These are phyloP conservation scores for Emys orbicularis DNA, from an alignment of 2,797 vertebrate species.

Conservation along the genomic window DNA sequence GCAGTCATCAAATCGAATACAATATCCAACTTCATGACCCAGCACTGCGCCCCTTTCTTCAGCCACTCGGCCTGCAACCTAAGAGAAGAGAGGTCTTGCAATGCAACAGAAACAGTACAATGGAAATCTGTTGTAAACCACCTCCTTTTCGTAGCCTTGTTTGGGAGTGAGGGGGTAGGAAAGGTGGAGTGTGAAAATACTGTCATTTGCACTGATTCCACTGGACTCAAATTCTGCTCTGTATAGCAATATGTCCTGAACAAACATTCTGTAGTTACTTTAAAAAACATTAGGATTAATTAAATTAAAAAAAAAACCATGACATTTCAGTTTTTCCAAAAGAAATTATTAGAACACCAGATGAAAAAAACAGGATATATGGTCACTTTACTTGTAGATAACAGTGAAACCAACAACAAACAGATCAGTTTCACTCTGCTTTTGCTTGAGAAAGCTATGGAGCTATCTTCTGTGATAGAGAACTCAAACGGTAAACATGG, in stretches of 20 bases:
- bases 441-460: not conserved
- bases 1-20: conserved; percentile 97
- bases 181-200: not conserved
- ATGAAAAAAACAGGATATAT: not conserved
- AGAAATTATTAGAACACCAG: not conserved
- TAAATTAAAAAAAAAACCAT: not conserved
- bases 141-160: not conserved
- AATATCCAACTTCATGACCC: conserved; percentile 98
- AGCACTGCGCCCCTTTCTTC: conserved; percentile 94
- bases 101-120: not conserved
- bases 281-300: not conserved
- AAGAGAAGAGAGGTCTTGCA: conserved; percentile 30
- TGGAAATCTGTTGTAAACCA: too few species aligned
- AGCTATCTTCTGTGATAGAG: not conserved
- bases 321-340: not conserved
- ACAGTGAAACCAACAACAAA: not conserved
- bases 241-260: rapidly evolving
- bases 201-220: not conserved
- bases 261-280: not conserved
- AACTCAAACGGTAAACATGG: not conserved
- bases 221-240: not conserved
- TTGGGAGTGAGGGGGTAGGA: rapidly evolving
- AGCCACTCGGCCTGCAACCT: conserved; percentile 95
- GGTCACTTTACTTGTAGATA: not conserved
- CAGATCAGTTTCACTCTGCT: not conserved